Base-by-base conservation (phyloP, 2,113 vertebrate species). In the Misgurnus anguillicaudatus region DNA sequence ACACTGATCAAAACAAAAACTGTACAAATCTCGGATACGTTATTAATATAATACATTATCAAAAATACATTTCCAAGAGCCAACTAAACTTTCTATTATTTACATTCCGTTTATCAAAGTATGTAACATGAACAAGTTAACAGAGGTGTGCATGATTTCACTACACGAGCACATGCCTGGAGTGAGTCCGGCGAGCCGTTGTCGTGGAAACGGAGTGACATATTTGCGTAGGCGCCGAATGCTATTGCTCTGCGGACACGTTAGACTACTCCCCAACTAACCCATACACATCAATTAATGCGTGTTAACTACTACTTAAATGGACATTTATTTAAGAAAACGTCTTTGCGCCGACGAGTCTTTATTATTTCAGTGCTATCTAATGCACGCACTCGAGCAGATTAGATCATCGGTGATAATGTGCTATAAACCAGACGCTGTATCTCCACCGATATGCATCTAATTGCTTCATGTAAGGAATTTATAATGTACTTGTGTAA, bases 201-300 rank as follows among this genome's bases (percentile, higher is more conserved):
- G 85, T 81, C 80, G 48, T 86, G 85, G 83, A 82, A 86, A 86
- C 83, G 74, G 75, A 81, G 78, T 81, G 85, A 86, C 83, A 86
- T 86, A 79, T 80, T 86, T 83, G 85, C 83, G 82, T 86, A 84
- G 82, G 85, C 65, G 80, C 85, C 83, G 78, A 84, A 31, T 82
- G 80, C 75, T 80, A 82, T 82, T 80, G 80, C 75, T 82, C 58
- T 78, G 82, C 74, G 70, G 78, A 75, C 67, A 76, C 80, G 65
- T 63, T 81, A 60, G 73, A 73, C 78, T 78, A 76, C 74, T 76
- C 61, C 60, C 58, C 60, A 63, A 73, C 31, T 53, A 57, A n/a
- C 61, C 16, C 17, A 36, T 45, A 71, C 48, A 57, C 51, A 73
- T 61, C 71, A 74, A 74, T 11, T 47, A 14, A 4, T n/a, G 9